Evolutionary conservation across 1,140 invertebrate genomes (phyloP), one percentile per base, ranked within the genome.

Genomic region (Nephotettix cincticeps): DNA sequence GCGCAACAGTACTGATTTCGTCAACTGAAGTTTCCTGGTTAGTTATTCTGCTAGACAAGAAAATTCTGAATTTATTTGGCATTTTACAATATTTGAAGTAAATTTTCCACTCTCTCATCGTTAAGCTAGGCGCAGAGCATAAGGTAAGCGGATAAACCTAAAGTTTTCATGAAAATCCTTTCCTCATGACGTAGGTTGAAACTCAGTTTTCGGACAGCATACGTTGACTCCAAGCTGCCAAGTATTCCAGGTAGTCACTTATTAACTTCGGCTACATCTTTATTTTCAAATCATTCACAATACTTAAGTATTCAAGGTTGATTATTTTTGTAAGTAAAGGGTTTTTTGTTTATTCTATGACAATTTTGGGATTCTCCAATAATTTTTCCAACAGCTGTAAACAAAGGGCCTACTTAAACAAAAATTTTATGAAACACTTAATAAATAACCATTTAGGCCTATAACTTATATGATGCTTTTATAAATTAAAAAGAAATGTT

Each of bases 21-120:
- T 74, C 72, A 71, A 76, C 72, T 71, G 75, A 75, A 74, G 75
- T 75, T 77, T 76, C 74, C 76, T 76, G 73, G 74, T 76, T 63
- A 73, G 58, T 72, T 71, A 74, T 75, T 75, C 76, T 73, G 75
- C 72, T 74, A 73, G 70, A 72, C 72, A 75, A 68, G 71, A 56
- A 32, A 68, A 54, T 54, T 64, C 30, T 54, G 54, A 69, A 54
- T 23, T 30, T 73, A 65, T 56, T 70, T 69, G 65, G 51, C 63
- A 27, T 71, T 58, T 58, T 67, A 63, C 23, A 61, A 58, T 71
- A 58, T 69, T 56, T 19, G 63, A 28, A 65, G 68, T 67, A 28
- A 23, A 68, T 25, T 36, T 64, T 64, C 23, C 28, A 58, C 32
- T 69, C 19, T 19, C 28, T 45, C 29, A 68, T 68, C 45, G 27